Percentiles rank a stretch among this genome's conserved stretches.
phyloP scores from a whole-genome alignment of 2,888 invertebrate species.

The Sicus ferrugineus region DNA sequence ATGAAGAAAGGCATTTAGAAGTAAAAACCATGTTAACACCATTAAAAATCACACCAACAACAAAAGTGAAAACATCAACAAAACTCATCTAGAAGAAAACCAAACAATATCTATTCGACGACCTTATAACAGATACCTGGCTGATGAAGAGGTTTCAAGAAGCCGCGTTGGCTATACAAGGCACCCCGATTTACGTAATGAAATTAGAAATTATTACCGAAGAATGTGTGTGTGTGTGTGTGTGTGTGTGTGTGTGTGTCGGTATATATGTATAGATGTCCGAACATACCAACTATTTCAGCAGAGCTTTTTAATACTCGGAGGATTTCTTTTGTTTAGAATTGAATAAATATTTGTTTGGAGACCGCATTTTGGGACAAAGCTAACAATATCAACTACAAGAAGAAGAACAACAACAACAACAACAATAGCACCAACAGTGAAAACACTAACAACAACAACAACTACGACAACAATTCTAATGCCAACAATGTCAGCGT shows the following conservation, averaged over 20 bases:
- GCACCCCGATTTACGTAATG: slow-evolving; percentile 3
- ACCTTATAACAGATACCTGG: no score
- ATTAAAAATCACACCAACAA: slow-evolving; percentile 14
- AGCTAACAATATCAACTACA: neutral
- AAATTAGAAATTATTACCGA: slow-evolving; percentile 18
- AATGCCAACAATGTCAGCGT: no score
- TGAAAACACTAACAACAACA: neutral
- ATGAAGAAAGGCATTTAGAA: neutral
- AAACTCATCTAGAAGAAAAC: neutral
- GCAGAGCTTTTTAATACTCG: no score
- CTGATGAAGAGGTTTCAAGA: no score
- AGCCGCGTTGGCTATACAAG: no score
- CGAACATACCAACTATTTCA: no score
- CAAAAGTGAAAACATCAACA: neutral
- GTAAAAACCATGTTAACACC: slow-evolving; percentile 4
- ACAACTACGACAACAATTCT: neutral
- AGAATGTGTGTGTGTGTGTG: neutral
- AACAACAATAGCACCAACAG: neutral
- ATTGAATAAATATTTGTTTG: no score
- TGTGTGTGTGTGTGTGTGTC: no score
- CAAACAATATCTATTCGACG: neutral
- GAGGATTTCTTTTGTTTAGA: no score
- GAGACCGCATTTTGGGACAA: no score
- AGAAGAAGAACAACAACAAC: neutral
- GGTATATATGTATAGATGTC: neutral